Evolutionary conservation across 2,888 invertebrate genomes (phyloP).

Genomic region (Portevinia maculata): DNA sequence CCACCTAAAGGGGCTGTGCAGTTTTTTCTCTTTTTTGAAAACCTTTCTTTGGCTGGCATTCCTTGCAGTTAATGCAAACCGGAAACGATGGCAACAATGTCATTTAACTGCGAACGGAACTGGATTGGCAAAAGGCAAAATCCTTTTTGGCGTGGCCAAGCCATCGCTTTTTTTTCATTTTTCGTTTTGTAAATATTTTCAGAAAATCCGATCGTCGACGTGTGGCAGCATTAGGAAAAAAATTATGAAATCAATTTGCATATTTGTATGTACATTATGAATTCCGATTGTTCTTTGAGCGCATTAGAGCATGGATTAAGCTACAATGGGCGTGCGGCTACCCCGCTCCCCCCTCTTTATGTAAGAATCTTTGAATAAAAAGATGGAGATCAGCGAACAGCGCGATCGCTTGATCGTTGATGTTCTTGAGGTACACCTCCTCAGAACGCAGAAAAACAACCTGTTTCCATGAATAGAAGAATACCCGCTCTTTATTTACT

Average conservation of each 20-base stretch:
- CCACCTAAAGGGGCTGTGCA: slow-evolving; percentile 43
- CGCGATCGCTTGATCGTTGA: too few species aligned
- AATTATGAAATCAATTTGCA: slow-evolving; percentile 62
- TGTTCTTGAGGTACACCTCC: slow-evolving; percentile 21
- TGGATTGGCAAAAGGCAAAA: slow-evolving; percentile 48
- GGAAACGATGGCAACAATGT: slow-evolving; percentile 15
- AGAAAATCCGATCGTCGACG: slow-evolving; percentile 23
- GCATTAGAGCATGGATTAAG: slow-evolving; percentile 52
- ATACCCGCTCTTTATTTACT: slow-evolving; percentile 57
- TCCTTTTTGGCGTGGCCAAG: slow-evolving; percentile 16
- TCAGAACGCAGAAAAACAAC: slow-evolving; percentile 45
- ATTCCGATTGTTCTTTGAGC: slow-evolving; percentile 39
- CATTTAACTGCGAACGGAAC: slow-evolving; percentile 50
- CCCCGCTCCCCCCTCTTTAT: neutral
- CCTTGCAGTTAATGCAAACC: slow-evolving; percentile 31
- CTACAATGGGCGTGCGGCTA: slow-evolving; percentile 28
- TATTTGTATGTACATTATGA: slow-evolving; percentile 20
- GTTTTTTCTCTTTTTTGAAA: neutral
- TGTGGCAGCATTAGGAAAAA: slow-evolving; percentile 24
- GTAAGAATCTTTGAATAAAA: neutral
- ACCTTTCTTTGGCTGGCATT: slow-evolving; percentile 33
- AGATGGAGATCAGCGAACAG: slow-evolving; percentile 52
- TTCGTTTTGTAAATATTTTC: slow-evolving; percentile 16
- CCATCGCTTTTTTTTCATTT: slow-evolving; percentile 32
- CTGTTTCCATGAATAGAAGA: slow-evolving; percentile 49